Evolutionary conservation across 2,888 invertebrate genomes (phyloP).

Genomic region (Bellardia pandia): DNA sequence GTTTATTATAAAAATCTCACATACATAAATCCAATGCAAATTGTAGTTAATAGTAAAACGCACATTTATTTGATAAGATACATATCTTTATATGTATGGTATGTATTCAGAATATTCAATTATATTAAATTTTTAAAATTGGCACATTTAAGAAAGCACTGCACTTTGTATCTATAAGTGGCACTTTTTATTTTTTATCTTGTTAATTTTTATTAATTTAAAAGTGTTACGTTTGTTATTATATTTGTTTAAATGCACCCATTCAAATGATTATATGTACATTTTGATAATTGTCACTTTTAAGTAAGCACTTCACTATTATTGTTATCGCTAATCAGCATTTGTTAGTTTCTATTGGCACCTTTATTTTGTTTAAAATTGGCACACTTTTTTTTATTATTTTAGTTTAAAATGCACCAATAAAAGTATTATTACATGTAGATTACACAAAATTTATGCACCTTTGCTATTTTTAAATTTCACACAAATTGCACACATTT

Average conservation of each 20-base stretch:
- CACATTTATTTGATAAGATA: conserved; percentile 65
- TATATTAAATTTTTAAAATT: conserved; percentile 5
- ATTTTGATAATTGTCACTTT: background rate
- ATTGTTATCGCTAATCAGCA: background rate
- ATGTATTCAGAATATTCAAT: background rate
- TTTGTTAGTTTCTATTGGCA: background rate
- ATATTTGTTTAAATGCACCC: background rate
- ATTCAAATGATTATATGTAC: background rate
- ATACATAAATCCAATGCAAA: conserved; percentile 13
- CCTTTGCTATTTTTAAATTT: too few relatives aligned
- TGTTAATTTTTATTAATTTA: background rate
- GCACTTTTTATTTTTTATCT: background rate
- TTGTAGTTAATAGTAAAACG: conserved; percentile 47
- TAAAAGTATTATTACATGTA: too few relatives aligned
- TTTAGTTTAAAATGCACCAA: too few relatives aligned
- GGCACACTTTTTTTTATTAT: background rate
- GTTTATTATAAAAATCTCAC: conserved; percentile 18
- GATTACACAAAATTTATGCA: too few relatives aligned
- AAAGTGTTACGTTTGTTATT: background rate
- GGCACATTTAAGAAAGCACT: conserved; percentile 28
- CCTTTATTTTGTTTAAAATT: background rate
- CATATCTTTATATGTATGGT: background rate
- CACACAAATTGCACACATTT: too few relatives aligned
- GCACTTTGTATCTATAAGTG: background rate
- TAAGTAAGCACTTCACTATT: too few relatives aligned